Evolutionary conservation across 2,888 invertebrate genomes (phyloP).

Genomic region (Melanostoma mellinum): DNA sequence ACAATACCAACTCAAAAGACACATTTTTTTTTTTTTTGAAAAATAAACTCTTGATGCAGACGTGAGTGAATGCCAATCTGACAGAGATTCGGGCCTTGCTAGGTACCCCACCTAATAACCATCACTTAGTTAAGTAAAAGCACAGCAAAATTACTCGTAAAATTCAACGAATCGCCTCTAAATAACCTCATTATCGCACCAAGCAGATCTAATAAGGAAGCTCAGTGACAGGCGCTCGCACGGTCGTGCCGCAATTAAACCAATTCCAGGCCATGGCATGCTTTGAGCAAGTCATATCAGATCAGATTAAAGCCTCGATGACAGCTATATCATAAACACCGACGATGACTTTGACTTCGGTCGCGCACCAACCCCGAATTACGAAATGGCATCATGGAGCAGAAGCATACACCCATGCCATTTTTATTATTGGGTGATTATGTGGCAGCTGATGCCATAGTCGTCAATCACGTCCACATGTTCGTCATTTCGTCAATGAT

Average conservation of each 20-base stretch:
- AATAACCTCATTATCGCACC: conserved; percentile 65
- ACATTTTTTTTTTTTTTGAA: conserved; percentile 35
- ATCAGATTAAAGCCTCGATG: conserved; percentile 68
- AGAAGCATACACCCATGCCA: conserved; percentile 55
- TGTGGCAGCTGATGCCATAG: conserved; percentile 50
- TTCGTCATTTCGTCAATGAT: conserved; percentile 57
- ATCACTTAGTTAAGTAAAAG: conserved; percentile 66
- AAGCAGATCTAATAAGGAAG: conserved; percentile 71
- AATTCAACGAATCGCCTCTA: conserved; percentile 68
- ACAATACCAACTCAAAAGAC: conserved; percentile 28
- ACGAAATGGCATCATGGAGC: conserved; percentile 65
- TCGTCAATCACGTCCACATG: conserved; percentile 59
- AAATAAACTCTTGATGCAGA: conserved; percentile 31
- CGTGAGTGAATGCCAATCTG: conserved; percentile 56
- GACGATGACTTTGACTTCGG: conserved; percentile 64
- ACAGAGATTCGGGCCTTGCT: conserved; percentile 19
- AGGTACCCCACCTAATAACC: conserved; percentile 61
- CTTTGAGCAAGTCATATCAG: conserved; percentile 65
- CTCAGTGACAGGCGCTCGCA: conserved; percentile 63
- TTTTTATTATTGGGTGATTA: conserved; percentile 62
- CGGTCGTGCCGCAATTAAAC: conserved; percentile 69
- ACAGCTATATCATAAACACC: conserved; percentile 71
- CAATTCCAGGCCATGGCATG: conserved; percentile 68
- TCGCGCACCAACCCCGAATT: conserved; percentile 71
- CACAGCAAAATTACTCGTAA: conserved; percentile 70